Evolutionary conservation across 2,888 invertebrate genomes (phyloP).

Genomic region (Meloe dianella): DNA sequence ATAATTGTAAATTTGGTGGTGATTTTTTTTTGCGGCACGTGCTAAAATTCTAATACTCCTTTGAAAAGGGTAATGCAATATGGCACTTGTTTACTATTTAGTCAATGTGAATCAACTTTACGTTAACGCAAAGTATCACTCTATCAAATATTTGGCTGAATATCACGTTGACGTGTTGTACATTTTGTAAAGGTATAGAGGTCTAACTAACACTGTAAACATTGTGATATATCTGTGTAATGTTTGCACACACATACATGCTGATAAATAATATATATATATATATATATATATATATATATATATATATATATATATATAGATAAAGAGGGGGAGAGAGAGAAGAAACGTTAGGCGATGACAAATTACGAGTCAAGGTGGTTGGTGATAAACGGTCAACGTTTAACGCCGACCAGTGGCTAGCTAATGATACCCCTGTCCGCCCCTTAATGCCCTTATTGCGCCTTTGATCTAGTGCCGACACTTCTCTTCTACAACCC

Average conservation of each 20-base stretch:
- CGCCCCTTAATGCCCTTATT: slow-evolving; percentile 58
- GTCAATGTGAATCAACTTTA: slow-evolving; percentile 18
- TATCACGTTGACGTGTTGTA: slow-evolving; percentile 21
- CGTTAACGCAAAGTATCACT: slow-evolving; percentile 16
- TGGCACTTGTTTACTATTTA: slow-evolving; percentile 41
- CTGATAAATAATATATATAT: background rate
- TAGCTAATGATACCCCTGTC: slow-evolving; percentile 59
- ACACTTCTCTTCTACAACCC: slow-evolving; percentile 46
- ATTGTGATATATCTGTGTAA: slow-evolving; percentile 44
- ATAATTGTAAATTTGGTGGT: slow-evolving; percentile 37
- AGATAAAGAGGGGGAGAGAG: slow-evolving; percentile 11
- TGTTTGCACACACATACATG: slow-evolving; percentile 22
- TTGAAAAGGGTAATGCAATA: slow-evolving; percentile 48
- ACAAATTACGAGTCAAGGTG: slow-evolving; percentile 59
- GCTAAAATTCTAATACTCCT: slow-evolving; percentile 45
- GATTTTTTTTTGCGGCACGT: slow-evolving; percentile 48
- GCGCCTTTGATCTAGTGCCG: slow-evolving; percentile 60
- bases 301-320: background rate
- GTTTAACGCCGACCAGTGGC: slow-evolving; percentile 55
- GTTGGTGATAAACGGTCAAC: slow-evolving; percentile 57
- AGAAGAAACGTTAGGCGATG: slow-evolving; percentile 47
- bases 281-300: background rate
- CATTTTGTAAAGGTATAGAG: slow-evolving; percentile 30
- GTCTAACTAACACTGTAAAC: slow-evolving; percentile 45
- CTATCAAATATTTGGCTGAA: background rate